Evolutionary conservation across 2,888 invertebrate species (phyloP), one percentile per base, ranked within the genome.

Genomic region (Eilema depressum): DNA sequence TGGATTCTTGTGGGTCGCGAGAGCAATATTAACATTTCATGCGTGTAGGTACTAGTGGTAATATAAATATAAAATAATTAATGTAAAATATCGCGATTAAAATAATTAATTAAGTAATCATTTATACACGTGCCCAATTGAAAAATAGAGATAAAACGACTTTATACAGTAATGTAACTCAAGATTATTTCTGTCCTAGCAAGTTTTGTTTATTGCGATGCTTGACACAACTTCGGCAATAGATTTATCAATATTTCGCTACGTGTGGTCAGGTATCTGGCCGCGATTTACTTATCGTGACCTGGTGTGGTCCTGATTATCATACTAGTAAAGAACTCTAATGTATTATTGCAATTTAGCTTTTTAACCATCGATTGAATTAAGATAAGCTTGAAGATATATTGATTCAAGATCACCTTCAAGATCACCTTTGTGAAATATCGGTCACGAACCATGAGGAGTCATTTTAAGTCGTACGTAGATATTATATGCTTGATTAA

Each of bases 211-310:
- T 41, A 26, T 53, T 47, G 33, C 41, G 20, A 53, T 56, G 26
- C 62, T 47, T n/a, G 28, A 60, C 10, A 41, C 67, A 28, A 41
- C 23, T 61, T 53, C 61, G 62, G 66, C 37, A 66, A 70, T 28
- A 62, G 53, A 70, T 70, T 30, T 33, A 70, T 66, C 62, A 63
- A 47, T 66, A 66, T 56, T 60, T 65, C 66, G 23, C 70, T 26
- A 62, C 66, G 66, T 70, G 70, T 70, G 70, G 70, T 70, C 70
- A 70, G 66, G 62, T 69, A 56, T 66, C 26, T 66, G 57, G 62
- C 66, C 69, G 62, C 25, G 62, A 63, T 70, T 66, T 62, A 62
- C 70, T 70, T 70, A n/a, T 66, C 62, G 66, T 66, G 70, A 70
- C 70, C 62, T 25, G 53, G 62, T 59, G 61, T 61, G 66, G 61